Evolutionary conservation across 2,797 vertebrate genomes (phyloP).

Genomic region (Salarias fasciatus): DNA sequence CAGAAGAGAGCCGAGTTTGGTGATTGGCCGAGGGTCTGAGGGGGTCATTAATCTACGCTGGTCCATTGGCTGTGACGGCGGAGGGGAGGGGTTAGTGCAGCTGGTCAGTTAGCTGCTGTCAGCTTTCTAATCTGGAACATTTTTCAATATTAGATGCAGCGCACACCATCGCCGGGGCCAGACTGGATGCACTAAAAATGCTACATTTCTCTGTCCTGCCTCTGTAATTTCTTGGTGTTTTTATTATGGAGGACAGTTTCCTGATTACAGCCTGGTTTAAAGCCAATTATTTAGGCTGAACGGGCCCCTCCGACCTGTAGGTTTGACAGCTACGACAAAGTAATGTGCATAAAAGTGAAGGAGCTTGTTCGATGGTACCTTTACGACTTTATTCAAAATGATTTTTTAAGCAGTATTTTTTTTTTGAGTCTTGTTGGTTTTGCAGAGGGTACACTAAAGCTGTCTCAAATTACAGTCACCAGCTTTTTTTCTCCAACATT

Average conservation of each 20-base stretch:
- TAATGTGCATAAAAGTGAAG: not conserved
- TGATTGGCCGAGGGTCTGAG: constrained; percentile 63
- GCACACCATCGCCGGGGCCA: constrained; percentile 41
- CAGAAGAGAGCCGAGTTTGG: constrained; percentile 46
- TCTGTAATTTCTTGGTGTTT: constrained; percentile 5
- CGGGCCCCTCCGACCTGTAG: not conserved
- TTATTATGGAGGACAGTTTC: constrained; percentile 5
- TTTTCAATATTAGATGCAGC: constrained; percentile 73
- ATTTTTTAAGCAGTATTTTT: no score
- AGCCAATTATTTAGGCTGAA: constrained; percentile 4
- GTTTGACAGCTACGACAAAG: constrained; percentile 3
- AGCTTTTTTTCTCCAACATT: no score
- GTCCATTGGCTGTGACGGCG: constrained; percentile 73
- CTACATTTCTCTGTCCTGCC: constrained; percentile 28
- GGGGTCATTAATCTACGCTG: constrained; percentile 70
- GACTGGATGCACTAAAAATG: constrained; percentile 42
- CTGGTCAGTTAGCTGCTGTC: constrained; percentile 78
- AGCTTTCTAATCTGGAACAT: constrained; percentile 75
- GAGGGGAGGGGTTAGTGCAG: constrained; percentile 71
- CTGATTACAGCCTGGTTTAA: constrained; percentile 12
- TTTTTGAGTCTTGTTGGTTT: no score
- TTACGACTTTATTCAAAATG: no score
- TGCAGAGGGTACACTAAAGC: no score
- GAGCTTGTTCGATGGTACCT: no score
- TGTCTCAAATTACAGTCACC: no score